These are phyloP conservation scores for Linnaemya tessellans DNA, from an alignment of 2,888 invertebrate genomes.

Conservation along the genomic window DNA sequence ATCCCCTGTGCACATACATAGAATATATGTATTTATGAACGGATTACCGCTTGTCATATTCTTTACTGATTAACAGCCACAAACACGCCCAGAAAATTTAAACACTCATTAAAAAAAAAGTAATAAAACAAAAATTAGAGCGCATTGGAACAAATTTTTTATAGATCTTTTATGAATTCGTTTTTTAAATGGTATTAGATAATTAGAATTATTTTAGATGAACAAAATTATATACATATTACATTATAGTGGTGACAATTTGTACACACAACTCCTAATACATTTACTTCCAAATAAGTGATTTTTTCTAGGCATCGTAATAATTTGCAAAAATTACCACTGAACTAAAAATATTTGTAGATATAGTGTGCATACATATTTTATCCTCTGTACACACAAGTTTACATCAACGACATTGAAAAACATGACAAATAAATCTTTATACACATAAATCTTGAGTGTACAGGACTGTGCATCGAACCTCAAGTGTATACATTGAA, in stretches of 20 bases:
- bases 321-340: no score
- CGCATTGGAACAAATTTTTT: conserved; percentile 21
- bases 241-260: not conserved
- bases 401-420: no score
- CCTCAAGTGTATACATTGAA: no score
- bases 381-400: no score
- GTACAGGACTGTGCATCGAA: no score
- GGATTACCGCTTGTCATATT: not conserved
- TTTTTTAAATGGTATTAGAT: not conserved
- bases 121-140: conserved; percentile 41
- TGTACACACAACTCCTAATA: no score
- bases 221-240: not conserved
- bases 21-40: not conserved
- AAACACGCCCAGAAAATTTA: conserved; percentile 30
- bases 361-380: no score
- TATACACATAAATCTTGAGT: no score
- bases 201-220: not conserved
- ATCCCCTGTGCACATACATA: not conserved
- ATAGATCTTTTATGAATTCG: not conserved
- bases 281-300: no score
- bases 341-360: no score
- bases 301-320: no score
- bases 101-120: conserved; percentile 35
- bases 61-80: not conserved
- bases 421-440: no score